Base-by-base conservation (phyloP, 2,113 vertebrate genomes). In the Xenotilapia longispinis region DNA sequence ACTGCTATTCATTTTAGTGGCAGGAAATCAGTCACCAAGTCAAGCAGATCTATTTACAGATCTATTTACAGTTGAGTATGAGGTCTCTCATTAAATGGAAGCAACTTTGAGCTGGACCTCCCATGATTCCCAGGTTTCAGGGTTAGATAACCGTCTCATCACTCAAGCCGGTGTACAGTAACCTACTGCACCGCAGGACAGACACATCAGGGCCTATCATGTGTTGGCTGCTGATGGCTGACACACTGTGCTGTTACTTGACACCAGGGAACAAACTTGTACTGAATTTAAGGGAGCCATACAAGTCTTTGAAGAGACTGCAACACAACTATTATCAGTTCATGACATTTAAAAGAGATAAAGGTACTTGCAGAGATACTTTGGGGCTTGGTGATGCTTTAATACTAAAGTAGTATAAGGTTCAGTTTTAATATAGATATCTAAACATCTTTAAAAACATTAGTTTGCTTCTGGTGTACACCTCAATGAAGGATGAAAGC, bases 21-120 rank as follows among this genome's bases (percentile, higher is more conserved):
- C 40, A 36, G 58, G 57, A 53, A 63, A 87, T 93, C 70, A 83
- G 55, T 89, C 81, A 86, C 84, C 15, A 82, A 47, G 63, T 81
- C 82, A 82, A 88, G 60, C 60, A 82, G 38, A 58, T 84, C 14
- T 84, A 63, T 86, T 91, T 55, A 58, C 60, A 82, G 38, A 58
- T 84, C 14, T 84, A 63, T 86, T 91, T 55, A 58, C 47, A 60
- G 55, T 79, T 87, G 87, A 81, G 55, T 51, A 81, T 88, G 88
- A 28, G 51, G 73, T 68, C n/a, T 85, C 91, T 89, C 85, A 94
- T 95, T 92, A 94, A 94, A 93, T 90, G n/a, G 89, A 91, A 87
- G 65, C 36, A 31, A 68, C 49, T 83, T 57, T 49, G 65, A 85
- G 79, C 31, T 36, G 31, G 89, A 57, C 33, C 83, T 81, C 42